These are phyloP conservation scores for Eupithecia subumbrata DNA, from an alignment of 2,888 invertebrate species.

Conservation along the genomic window DNA sequence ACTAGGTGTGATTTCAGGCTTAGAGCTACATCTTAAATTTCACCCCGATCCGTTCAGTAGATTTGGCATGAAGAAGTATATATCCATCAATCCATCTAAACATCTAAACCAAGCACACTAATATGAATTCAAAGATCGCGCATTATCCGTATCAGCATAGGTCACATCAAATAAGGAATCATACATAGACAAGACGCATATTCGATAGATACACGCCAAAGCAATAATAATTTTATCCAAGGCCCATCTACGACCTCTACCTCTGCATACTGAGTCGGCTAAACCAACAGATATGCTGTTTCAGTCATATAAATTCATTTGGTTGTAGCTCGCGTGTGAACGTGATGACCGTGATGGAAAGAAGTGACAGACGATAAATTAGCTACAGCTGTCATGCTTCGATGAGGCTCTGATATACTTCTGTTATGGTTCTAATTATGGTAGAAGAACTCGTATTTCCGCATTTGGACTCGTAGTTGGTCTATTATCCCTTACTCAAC, in stretches of 20 bases:
- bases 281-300: conserved; percentile 38
- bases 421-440: too few relatives aligned
- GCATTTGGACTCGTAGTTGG: too few relatives aligned
- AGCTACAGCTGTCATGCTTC: conserved; percentile 20
- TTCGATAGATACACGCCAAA: neutral
- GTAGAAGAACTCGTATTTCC: too few relatives aligned
- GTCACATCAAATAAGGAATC: neutral
- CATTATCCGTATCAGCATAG: neutral
- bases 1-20: too few relatives aligned
- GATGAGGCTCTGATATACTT: conserved; percentile 18
- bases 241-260: neutral
- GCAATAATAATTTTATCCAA: neutral
- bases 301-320: conserved; percentile 55
- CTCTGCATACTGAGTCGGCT: conserved; percentile 20
- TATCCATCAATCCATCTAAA: too few relatives aligned
- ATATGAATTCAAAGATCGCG: neutral
- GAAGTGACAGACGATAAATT: conserved; percentile 22
- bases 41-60: too few relatives aligned
- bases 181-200: neutral
- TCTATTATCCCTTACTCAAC: too few relatives aligned
- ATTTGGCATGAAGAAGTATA: too few relatives aligned
- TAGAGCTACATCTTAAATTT: too few relatives aligned
- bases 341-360: conserved; percentile 41
- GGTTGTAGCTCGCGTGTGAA: conserved; percentile 54
- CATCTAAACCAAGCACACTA: too few relatives aligned